Conservation (phyloP, 2,113 vertebrate species). For the Tangachromis dhanisi region DNA sequence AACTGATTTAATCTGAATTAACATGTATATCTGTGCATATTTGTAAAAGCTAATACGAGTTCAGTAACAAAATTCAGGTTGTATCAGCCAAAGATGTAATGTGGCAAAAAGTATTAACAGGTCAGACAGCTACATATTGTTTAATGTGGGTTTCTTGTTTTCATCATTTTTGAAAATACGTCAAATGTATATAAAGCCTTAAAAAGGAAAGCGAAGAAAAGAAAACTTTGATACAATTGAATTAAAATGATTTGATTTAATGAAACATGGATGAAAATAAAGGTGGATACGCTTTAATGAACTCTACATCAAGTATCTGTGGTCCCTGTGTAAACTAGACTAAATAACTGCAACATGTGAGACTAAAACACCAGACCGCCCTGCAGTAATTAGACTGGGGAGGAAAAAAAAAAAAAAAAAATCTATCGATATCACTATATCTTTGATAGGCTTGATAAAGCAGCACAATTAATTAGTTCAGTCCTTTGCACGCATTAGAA, state of each 20-base stretch:
- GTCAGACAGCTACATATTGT: neutral
- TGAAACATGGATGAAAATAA: neutral
- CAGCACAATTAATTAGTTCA: neutral
- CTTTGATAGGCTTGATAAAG: neutral
- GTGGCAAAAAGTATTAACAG: neutral
- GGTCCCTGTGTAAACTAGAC: neutral
- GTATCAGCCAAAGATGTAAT: neutral
- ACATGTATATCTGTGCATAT: neutral
- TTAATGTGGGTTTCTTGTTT: neutral
- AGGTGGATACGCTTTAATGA: neutral
- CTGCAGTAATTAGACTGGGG: neutral
- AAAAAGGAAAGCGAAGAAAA: neutral
- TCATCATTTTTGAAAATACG: neutral
- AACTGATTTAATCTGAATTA: neutral
- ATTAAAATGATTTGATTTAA: neutral
- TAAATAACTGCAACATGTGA: neutral
- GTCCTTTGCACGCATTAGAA: neutral
- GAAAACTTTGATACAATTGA: neutral
- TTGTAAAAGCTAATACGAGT: neutral
- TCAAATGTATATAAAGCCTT: neutral
- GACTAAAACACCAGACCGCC: neutral
- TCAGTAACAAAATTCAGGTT: neutral
- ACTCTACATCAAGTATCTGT: neutral
- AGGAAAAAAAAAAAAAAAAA: fast-evolving
- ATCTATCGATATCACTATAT: neutral